Base-by-base conservation (phyloP, 2,888 invertebrate species). In the Cerceris ruficornis region DNA sequence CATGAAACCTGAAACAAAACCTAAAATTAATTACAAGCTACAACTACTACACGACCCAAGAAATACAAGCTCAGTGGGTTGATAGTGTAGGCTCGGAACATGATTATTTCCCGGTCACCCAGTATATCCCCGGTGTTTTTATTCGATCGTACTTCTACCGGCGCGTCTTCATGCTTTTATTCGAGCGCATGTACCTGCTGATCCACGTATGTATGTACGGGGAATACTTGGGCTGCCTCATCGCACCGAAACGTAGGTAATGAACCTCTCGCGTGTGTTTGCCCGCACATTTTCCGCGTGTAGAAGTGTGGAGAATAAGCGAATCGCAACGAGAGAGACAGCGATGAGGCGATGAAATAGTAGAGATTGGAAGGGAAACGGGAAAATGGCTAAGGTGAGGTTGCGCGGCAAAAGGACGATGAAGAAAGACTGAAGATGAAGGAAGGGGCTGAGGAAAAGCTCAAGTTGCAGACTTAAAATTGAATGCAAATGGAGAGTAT, bases 101-200 rank as follows among this genome's bases (percentile, higher is more conserved):
- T 49, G 42, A 65, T 54, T 65, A 55, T 50, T 69, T 74, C 57
- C 61, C 15, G 74, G 69, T 77, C 77, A 69, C 66, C 69, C 74
- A 55, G 74, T 77, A 69, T 41, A 50, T 69, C 54, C 49, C 28
- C 28, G 28, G 60, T 60, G 50, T 74, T 77, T 77, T 77, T 77
- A 73, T 62, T 68, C 73, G 57, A 42, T 59, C 64, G 55, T 52
- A 42, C 50, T 49, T 72, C 67, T 59, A 77, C 65, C 64, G 57
- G 73, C 41, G 57, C 9, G 6, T 54, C 61, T 61, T 65, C 50
- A 9, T 57, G 41, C 64, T 73, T 73, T 73, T 73, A 59, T 59
- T 68, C 73, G 62, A 42, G 54, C 57, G 52, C 58, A 54, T 62
- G 62, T 60, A 75, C 61, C 14, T 7, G 49, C 15, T 39, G 28